Evolutionary conservation across 2,797 vertebrate species (phyloP), one percentile per base, ranked within the genome.

Genomic region (Melanitta fusca): DNA sequence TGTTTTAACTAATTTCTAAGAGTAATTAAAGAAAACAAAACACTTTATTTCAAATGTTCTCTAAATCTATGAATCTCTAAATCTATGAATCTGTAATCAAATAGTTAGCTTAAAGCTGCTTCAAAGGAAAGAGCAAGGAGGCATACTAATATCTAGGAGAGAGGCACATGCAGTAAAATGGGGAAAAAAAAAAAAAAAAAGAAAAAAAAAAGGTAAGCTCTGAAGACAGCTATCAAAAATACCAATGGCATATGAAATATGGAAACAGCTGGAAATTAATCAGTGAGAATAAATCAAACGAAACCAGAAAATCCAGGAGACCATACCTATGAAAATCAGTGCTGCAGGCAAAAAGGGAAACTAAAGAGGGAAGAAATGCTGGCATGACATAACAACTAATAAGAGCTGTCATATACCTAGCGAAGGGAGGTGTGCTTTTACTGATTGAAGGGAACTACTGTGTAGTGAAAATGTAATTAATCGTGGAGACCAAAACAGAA

Each of bases 221-320:
- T 89, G 70, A 89, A 81, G 51, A 30, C 34, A 84, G 18, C 24
- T 79, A 62, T 89, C 66, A 89, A 75, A 92, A 66, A 69, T 32
- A 60, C 7, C 51, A 68, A 38, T 43, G 75, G 47, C 36, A 89
- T 32, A 58, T 47, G 70, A 79, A 93, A 84, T 84, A 88, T 32
- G 41, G 58, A 94, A 92, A 83, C 62, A 94, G 70, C 30, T 79
- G 73, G 73, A 95, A 93, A 93, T 91, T 93, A 92, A 94, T 83
- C 54, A 81, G 28, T 53, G 41, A 72, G n/a, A 92, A 80, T 66
- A 89, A 88, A 94, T 88, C 41, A 89, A 69, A 89, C 0, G 1
- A 85, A 94, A 85, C 7, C 5, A 66, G 65, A 89, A 91, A 85
- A 69, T 91, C n/a, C 25, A 62, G 24, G 66, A 73, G 36, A 38